Percentiles rank a stretch among this genome's conserved stretches.
Conservation (phyloP, 2,113 vertebrate genomes). For the Sinocyclocheilus rhinocerous region DNA sequence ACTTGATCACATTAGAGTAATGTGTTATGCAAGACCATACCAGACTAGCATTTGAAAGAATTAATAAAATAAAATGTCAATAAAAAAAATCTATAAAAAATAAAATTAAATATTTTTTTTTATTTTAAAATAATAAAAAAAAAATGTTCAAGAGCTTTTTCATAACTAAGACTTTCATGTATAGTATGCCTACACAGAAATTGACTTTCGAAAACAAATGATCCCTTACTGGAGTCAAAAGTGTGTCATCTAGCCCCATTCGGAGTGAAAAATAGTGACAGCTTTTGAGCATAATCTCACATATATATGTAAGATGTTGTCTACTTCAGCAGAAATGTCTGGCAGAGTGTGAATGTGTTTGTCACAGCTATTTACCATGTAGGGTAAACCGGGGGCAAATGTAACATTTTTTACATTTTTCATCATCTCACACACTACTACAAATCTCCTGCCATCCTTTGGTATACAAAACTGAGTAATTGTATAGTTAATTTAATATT, state of each 20-base stretch:
- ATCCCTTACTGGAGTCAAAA: neutral
- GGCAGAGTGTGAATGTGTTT: neutral
- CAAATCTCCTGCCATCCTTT: neutral
- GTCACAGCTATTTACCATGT: neutral
- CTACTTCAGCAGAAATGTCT: constrained; percentile 13
- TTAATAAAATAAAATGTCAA: neutral
- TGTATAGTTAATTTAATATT: neutral
- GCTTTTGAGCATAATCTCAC: neutral
- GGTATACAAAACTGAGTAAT: neutral
- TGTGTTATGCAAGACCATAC: neutral
- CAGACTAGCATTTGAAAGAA: neutral
- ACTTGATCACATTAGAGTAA: neutral
- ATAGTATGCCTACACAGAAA: neutral
- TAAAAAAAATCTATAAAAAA: too few relatives aligned
- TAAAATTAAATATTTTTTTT: too few relatives aligned
- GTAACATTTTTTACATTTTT: neutral
- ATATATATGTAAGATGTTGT: neutral
- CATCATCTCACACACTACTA: neutral
- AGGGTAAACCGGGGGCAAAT: neutral
- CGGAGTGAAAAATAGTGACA: neutral
- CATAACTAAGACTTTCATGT: neutral
- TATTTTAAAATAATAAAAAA: too few relatives aligned
- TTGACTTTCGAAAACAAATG: neutral
- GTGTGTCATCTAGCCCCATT: neutral
- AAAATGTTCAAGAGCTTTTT: neutral